Conservation (phyloP, 2,797 vertebrate species). For the Pangasius sanitwongsei region DNA sequence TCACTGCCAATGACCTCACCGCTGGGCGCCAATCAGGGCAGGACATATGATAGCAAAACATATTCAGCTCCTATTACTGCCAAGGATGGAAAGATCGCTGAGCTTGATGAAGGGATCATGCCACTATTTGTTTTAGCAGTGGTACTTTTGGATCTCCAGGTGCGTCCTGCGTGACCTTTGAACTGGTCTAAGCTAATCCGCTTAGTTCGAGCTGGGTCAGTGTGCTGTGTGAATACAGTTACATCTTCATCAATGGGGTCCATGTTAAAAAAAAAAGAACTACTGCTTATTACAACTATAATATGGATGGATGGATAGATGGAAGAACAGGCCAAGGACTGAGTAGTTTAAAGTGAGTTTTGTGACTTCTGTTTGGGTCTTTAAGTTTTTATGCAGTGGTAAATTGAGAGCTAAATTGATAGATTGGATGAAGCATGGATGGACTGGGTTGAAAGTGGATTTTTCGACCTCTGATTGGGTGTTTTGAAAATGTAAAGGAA, state of each 20-base stretch:
- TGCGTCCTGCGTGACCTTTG: conserved; percentile 49
- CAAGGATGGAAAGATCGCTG: conserved; percentile 43
- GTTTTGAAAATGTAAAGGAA: neutral
- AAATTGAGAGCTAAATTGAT: neutral
- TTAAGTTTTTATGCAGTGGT: neutral
- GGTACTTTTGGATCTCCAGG: conserved; percentile 44
- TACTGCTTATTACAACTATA: neutral
- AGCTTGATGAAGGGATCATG: conserved; percentile 53
- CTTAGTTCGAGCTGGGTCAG: neutral
- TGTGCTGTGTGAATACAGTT: neutral
- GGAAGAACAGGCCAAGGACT: neutral
- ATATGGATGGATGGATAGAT: neutral
- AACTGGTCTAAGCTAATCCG: conserved; percentile 42
- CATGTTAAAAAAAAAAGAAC: neutral
- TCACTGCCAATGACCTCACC: conserved; percentile 62
- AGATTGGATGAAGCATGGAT: neutral
- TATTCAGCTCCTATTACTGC: conserved; percentile 64
- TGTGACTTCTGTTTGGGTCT: neutral
- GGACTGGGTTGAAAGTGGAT: neutral
- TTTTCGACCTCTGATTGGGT: neutral
- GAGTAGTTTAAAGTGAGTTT: neutral
- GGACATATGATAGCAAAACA: conserved; percentile 64
- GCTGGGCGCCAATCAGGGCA: conserved; percentile 59
- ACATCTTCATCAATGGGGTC: neutral
- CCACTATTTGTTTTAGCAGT: conserved; percentile 50